A percentile compares a stretch with the other conserved stretches of the same genome.
phyloP scores from a whole-genome alignment of 2,888 invertebrate genomes.

The Cephus rjabovi region DNA sequence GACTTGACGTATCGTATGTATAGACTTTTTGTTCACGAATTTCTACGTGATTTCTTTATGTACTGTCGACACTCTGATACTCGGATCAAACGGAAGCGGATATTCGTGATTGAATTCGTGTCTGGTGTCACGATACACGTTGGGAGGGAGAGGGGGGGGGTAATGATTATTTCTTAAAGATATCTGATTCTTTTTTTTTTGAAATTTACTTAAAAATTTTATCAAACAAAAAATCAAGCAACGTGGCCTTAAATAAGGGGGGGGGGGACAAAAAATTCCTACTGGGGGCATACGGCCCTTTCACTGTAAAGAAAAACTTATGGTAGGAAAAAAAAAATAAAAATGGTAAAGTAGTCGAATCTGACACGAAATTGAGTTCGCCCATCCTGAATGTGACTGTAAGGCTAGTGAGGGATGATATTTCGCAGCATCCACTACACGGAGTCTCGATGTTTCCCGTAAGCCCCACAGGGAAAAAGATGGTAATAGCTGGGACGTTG shows the following conservation, averaged over 20 bases:
- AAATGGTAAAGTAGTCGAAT: too few relatives aligned
- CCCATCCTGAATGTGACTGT: too few relatives aligned
- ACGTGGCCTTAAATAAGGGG: too few relatives aligned
- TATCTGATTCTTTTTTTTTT: too few relatives aligned
- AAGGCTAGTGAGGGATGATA: background rate
- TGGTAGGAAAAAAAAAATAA: too few relatives aligned
- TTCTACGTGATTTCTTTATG: background rate
- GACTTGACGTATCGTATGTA: background rate
- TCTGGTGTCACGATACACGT: background rate
- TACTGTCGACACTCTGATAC: background rate
- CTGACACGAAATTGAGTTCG: too few relatives aligned
- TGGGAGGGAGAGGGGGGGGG: accelerated
- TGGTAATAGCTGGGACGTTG: background rate
- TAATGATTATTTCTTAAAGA: too few relatives aligned
- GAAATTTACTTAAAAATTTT: too few relatives aligned
- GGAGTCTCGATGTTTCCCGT: background rate
- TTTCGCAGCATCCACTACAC: background rate
- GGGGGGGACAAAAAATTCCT: too few relatives aligned
- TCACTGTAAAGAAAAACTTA: too few relatives aligned
- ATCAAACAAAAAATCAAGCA: too few relatives aligned
- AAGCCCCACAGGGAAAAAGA: background rate
- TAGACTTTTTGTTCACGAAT: background rate
- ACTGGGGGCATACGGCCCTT: too few relatives aligned
- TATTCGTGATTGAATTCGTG: background rate
- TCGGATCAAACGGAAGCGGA: background rate